Percentiles rank a stretch among this genome's conserved stretches.
phyloP scores from a whole-genome alignment of 2,888 invertebrate species.

The Rotaria socialis region DNA sequence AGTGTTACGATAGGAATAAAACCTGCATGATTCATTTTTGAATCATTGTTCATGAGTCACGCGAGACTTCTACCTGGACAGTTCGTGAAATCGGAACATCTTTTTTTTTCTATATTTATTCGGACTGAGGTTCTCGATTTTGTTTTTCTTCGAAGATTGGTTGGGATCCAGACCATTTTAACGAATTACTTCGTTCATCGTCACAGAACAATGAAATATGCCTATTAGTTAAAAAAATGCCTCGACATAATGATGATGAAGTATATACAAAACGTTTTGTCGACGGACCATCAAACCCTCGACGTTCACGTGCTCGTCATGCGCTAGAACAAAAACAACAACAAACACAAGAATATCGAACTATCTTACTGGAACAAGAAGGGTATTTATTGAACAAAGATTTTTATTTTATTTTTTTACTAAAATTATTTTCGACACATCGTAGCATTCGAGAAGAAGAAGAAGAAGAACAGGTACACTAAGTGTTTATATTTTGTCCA shows the following conservation, averaged over 20 bases:
- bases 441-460: not conserved
- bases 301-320: not conserved
- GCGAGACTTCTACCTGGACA: too few species aligned
- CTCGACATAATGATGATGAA: slow-evolving; percentile 35
- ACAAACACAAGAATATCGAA: slow-evolving; percentile 22
- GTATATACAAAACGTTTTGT: slow-evolving; percentile 27
- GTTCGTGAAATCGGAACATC: too few species aligned
- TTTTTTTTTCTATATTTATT: too few species aligned
- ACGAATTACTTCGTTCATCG: not conserved
- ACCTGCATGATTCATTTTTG: too few species aligned
- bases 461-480: slow-evolving; percentile 7
- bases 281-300: not conserved
- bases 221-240: slow-evolving; percentile 33
- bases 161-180: slow-evolving; percentile 34
- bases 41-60: too few species aligned
- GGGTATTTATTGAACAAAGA: not conserved
- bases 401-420: not conserved
- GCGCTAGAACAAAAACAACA: not conserved
- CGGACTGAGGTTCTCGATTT: too few species aligned
- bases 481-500: not conserved
- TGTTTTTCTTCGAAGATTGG: not conserved
- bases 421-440: not conserved
- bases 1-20: too few species aligned
- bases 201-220: slow-evolving; percentile 1
- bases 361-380: not conserved